Evolutionary conservation across 2,797 vertebrate genomes (phyloP).

Genomic region (Psittacula echo): DNA sequence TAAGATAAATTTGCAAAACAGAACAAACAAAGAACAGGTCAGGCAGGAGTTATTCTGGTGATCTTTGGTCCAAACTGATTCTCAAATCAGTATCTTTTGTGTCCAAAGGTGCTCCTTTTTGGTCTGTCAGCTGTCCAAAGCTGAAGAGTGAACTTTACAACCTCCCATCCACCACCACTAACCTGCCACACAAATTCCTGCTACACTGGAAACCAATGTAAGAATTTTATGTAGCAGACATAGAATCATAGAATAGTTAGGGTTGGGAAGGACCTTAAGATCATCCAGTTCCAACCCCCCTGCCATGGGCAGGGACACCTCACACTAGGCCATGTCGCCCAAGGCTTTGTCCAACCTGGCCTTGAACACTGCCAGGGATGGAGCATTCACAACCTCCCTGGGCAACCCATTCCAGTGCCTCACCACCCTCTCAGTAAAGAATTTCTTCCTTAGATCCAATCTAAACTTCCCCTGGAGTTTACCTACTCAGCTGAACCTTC

Average conservation of each 20-base stretch:
- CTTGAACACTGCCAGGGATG: too few species aligned
- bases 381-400: too few species aligned
- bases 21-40: too few species aligned
- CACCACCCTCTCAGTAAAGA: too few species aligned
- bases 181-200: background rate
- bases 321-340: too few species aligned
- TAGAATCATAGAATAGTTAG: too few species aligned
- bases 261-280: too few species aligned
- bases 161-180: accelerated
- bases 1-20: background rate
- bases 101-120: background rate
- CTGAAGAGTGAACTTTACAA: background rate
- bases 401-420: too few species aligned
- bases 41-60: background rate
- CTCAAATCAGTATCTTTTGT: background rate
- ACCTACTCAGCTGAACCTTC: background rate
- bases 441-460: too few species aligned
- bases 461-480: background rate
- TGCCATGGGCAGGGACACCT: too few species aligned
- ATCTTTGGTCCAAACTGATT: background rate
- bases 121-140: background rate
- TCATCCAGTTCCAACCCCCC: too few species aligned
- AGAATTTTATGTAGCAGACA: background rate
- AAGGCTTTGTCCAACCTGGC: too few species aligned
- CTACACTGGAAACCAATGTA: background rate